These are phyloP conservation scores for Acleris literana DNA, from an alignment of 2,888 invertebrate species.

Conservation along the genomic window DNA sequence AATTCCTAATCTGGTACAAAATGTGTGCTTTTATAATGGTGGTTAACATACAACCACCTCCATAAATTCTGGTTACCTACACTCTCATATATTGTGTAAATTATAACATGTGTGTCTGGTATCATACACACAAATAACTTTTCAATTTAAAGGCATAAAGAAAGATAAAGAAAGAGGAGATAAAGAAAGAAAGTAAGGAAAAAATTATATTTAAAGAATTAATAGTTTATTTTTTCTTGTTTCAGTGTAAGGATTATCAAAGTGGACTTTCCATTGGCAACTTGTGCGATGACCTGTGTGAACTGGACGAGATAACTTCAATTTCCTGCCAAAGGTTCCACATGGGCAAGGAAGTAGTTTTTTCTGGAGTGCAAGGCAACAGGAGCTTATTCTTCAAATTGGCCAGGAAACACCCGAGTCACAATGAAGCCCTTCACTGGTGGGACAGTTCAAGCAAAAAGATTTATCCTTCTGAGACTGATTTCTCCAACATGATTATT, in stretches of 20 bases:
- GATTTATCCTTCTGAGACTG: conserved; percentile 73
- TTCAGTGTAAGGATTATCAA: conserved; percentile 83
- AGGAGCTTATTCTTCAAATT: conserved; percentile 84
- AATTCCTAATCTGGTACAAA: too few species aligned
- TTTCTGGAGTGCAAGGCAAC: conserved; percentile 83
- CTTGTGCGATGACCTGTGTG: conserved; percentile 85
- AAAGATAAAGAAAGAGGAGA: too few species aligned
- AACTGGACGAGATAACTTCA: conserved; percentile 77
- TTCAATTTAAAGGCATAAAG: too few species aligned
- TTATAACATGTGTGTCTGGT: too few species aligned
- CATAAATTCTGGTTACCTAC: too few species aligned
- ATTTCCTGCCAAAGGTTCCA: conserved; percentile 85
- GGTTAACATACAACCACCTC: too few species aligned
- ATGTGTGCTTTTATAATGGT: too few species aligned
- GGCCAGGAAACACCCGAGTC: conserved; percentile 59
- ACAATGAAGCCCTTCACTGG: conserved; percentile 69
- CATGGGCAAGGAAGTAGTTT: conserved; percentile 85
- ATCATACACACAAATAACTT: too few species aligned
- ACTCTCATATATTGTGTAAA: too few species aligned
- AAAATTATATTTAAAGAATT: too few species aligned
- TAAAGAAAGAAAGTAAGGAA: too few species aligned
- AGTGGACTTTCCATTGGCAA: conserved; percentile 83
- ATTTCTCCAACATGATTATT: conserved; percentile 79
- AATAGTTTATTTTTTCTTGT: conserved; percentile 42
- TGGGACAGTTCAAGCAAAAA: conserved; percentile 61